Evolutionary conservation across 2,113 vertebrate species (phyloP), one percentile per base, ranked within the genome.

Genomic region (Empidonax traillii): DNA sequence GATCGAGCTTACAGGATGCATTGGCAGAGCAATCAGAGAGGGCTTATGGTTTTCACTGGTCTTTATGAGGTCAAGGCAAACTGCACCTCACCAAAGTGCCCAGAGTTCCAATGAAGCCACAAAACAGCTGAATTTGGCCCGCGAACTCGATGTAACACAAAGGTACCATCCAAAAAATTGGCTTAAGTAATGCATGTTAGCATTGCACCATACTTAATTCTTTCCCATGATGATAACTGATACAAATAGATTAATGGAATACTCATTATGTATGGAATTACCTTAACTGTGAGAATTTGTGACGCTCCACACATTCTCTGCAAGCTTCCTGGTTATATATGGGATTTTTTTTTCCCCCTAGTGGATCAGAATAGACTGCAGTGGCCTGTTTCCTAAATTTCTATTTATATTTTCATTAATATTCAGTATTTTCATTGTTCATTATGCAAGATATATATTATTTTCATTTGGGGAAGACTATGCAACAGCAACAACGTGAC

Each of bases 391-490:
- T 55, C 66, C 53, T 82, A 84, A 73, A 69, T 37, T 78, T 63
- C 52, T 84, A 85, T 81, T 92, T 80, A 27, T 63, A 72, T 81
- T 93, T 75, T 67, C 77, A 86, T 96, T 94, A 94, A 69, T 90
- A 91, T 93, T 93, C 73, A 95, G 44, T 80, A 65, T 89, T 78
- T 89, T 84, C 33, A 27, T 85, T 73, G 52, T 51, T 96, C 76
- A 49, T 94, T 94, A 84, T 41, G 47, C 44, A 84, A 46, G 18
- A 79, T 39, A 62, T 59, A n/a, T 63, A 55, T 53, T 63, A 49
- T 93, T 88, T 95, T 93, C 68, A 55, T 72, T 75, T 61, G 59
- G 66, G 47, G 73, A 86, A 82, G 68, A 33, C 27, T 21, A 8
- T 27, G 82, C 73, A 96, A 74, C 75, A 59, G 63, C 71, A 82